phyloP scores from a whole-genome alignment of 2,113 vertebrate genomes.

The Alaudala cheleensis region DNA sequence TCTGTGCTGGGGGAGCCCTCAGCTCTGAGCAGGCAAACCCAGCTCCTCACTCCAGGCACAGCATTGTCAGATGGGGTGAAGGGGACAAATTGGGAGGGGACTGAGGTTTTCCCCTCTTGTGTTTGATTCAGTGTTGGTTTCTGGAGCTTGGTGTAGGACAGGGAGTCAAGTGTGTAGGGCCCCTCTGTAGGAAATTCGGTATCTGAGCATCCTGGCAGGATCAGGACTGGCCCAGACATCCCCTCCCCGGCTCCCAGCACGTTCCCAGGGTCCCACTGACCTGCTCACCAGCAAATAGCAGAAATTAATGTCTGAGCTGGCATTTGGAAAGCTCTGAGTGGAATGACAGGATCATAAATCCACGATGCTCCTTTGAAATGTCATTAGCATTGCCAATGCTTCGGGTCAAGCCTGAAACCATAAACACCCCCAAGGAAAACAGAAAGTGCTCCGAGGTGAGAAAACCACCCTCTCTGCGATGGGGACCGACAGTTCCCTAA shows the following conservation, averaged over 20 bases:
- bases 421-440: neutral
- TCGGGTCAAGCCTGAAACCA: neutral
- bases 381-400: neutral
- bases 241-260: neutral
- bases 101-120: rapidly evolving
- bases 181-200: rapidly evolving
- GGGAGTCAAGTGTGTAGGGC: rapidly evolving
- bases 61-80: neutral
- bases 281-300: neutral
- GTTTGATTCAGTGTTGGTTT: neutral
- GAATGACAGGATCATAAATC: neutral
- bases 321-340: neutral
- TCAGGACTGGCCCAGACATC: neutral
- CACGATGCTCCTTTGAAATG: neutral
- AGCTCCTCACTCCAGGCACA: neutral
- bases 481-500: neutral
- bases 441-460: neutral
- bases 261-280: rapidly evolving
- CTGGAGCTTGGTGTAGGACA: rapidly evolving
- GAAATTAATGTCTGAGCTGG: neutral
- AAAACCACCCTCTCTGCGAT: neutral
- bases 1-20: neutral
- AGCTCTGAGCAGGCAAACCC: neutral
- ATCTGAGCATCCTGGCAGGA: neutral
- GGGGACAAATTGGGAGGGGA: neutral